Evolutionary conservation across 92 coral and sea anemone genomes (phyloP).

Genomic region (Parazoanthus darwini): DNA sequence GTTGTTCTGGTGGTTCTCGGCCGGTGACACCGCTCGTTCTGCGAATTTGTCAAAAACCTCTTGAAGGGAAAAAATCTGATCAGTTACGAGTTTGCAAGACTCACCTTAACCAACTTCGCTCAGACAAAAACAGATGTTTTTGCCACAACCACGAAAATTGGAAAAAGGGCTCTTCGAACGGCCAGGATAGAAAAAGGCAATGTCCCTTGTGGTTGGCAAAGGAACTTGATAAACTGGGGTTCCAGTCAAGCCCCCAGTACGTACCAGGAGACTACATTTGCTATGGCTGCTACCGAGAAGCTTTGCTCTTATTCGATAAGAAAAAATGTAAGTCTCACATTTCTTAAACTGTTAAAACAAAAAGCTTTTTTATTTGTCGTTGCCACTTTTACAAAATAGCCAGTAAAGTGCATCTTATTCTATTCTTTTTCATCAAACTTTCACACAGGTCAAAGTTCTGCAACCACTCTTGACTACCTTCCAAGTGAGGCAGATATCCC

Average conservation of each 20-base stretch:
- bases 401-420: not conserved
- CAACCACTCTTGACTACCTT: not conserved
- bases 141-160: not conserved
- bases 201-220: not conserved
- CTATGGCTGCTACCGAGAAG: not conserved
- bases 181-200: too few species aligned
- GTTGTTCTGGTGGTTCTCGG: too few species aligned
- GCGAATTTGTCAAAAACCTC: too few species aligned
- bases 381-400: not conserved
- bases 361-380: not conserved
- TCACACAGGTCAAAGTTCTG: not conserved
- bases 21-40: too few species aligned
- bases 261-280: constrained; percentile 1
- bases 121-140: not conserved
- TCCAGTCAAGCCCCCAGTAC: not conserved
- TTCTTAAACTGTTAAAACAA: not conserved
- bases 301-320: not conserved
- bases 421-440: not conserved
- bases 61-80: too few species aligned
- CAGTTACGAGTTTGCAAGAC: too few species aligned
- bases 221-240: not conserved
- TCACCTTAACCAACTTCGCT: too few species aligned
- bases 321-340: not conserved
- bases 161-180: too few species aligned
- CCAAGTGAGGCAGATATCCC: too few species aligned